Evolutionary conservation across 2,888 invertebrate genomes (phyloP).

Genomic region (Thereva unica): DNA sequence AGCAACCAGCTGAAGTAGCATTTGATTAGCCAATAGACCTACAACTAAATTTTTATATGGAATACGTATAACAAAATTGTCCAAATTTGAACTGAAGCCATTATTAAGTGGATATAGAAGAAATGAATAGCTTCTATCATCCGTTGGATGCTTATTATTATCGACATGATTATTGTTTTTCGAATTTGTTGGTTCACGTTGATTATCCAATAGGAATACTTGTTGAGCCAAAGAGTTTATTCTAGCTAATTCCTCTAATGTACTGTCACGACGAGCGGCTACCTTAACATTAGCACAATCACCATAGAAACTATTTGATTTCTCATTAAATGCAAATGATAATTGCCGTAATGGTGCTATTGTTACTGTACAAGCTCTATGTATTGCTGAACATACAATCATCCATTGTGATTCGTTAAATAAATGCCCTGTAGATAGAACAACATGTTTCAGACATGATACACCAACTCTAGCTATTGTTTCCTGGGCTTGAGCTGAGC

Average conservation of each 20-base stretch:
- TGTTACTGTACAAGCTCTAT: constrained; percentile 83
- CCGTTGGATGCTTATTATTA: constrained; percentile 63
- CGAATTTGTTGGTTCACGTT: constrained; percentile 52
- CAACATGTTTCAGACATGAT: constrained; percentile 85
- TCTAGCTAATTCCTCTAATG: constrained; percentile 80
- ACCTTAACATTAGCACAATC: constrained; percentile 92
- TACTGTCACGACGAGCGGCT: constrained; percentile 86
- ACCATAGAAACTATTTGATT: constrained; percentile 93
- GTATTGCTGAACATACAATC: constrained; percentile 78
- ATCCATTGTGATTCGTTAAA: constrained; percentile 86
- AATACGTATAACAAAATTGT: constrained; percentile 79
- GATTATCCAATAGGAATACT: constrained; percentile 71
- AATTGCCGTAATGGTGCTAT: constrained; percentile 85
- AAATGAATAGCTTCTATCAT: constrained; percentile 88
- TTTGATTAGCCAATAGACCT: constrained; percentile 88
- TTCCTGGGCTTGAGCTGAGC: constrained; percentile 87
- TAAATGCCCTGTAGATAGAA: constrained; percentile 81
- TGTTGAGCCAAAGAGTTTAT: constrained; percentile 88
- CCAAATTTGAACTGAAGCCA: constrained; percentile 71
- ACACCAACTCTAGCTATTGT: constrained; percentile 89
- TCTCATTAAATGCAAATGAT: constrained; percentile 85
- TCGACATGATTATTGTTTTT: constrained; percentile 29
- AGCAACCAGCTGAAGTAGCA: constrained; percentile 88
- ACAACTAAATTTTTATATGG: constrained; percentile 87
- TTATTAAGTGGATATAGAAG: constrained; percentile 80